Conservation (phyloP, 2,797 vertebrate species). For the Pipistrellus kuhlii region DNA sequence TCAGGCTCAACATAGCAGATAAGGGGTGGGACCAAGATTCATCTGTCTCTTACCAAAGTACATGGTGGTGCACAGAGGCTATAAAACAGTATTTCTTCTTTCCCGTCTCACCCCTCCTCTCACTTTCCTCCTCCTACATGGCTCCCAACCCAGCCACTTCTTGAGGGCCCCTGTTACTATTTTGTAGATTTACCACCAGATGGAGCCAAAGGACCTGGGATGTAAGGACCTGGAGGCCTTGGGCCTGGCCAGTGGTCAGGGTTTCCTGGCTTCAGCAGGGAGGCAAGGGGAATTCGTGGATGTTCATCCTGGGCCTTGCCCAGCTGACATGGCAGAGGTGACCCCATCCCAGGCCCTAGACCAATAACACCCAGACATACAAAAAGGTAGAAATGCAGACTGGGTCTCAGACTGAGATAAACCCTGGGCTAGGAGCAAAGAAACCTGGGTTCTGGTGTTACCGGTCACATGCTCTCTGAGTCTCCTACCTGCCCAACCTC, state of each 20-base stretch:
- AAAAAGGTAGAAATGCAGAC: neutral
- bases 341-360: too few species aligned
- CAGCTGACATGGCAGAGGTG: neutral
- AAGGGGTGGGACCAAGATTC: neutral
- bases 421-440: neutral
- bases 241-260: neutral
- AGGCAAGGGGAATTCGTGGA: neutral
- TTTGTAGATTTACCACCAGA: neutral
- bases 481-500: neutral
- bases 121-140: neutral
- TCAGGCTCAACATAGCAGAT: neutral
- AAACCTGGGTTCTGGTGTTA: neutral
- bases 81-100: neutral
- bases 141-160: rapidly evolving
- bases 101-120: neutral
- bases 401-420: neutral
- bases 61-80: rapidly evolving
- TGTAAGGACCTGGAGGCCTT: rapidly evolving
- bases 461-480: neutral
- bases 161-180: neutral
- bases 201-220: slow-evolving; percentile 30
- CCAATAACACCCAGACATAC: neutral
- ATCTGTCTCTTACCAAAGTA: neutral
- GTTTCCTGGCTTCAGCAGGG: neutral
- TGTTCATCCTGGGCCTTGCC: neutral